A percentile compares a stretch with the other conserved stretches of the same genome.
phyloP scores from a whole-genome alignment of 2,113 vertebrate species.

The Willisornis vidua region DNA sequence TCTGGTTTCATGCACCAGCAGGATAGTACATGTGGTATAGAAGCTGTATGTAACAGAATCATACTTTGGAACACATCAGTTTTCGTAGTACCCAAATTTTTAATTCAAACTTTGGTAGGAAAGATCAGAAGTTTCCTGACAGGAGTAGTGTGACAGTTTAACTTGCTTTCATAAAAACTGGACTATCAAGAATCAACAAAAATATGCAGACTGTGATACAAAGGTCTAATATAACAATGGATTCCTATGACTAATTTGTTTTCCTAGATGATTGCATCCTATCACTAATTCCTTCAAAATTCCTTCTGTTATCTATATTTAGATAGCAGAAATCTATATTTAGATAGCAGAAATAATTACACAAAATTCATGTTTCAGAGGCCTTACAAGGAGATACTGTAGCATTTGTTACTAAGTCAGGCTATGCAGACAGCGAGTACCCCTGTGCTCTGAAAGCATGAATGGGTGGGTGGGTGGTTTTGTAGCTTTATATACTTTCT shows the following conservation, averaged over 20 bases:
- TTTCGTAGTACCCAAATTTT: background rate
- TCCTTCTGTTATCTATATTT: background rate
- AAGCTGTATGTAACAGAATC: background rate
- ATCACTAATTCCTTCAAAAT: background rate
- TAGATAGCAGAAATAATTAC: background rate
- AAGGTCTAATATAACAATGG: background rate
- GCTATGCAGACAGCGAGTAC: background rate
- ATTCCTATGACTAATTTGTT: background rate
- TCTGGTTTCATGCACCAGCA: background rate
- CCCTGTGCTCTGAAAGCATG: background rate
- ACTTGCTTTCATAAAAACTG: background rate
- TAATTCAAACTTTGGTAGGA: background rate
- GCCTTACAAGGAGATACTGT: background rate
- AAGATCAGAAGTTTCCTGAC: background rate
- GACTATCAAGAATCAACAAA: background rate
- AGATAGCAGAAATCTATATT: background rate
- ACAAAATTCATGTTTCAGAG: background rate
- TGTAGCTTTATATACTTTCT: background rate
- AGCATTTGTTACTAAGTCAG: background rate
- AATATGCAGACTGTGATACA: background rate
- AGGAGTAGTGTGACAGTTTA: background rate
- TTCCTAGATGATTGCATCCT: background rate
- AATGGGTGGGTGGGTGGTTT: background rate
- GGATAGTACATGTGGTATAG: background rate
- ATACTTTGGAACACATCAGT: background rate